These are phyloP conservation scores for Hecatera dysodea DNA, from an alignment of 2,888 invertebrate species.

Conservation along the genomic window DNA sequence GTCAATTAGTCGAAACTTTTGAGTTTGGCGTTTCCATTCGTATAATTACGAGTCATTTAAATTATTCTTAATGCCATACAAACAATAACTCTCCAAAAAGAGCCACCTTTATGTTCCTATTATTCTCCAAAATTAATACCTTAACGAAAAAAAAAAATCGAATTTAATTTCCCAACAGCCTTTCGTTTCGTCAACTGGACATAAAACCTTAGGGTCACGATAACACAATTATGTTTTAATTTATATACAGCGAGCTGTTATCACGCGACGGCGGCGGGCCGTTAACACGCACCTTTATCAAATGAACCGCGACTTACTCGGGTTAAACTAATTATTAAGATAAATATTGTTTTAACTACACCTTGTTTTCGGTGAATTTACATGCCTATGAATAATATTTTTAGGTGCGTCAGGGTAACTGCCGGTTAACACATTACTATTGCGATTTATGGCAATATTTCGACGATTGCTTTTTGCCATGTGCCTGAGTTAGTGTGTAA, in stretches of 20 bases:
- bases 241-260: conserved; percentile 86
- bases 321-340: conserved; percentile 90
- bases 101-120: conserved; percentile 16
- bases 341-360: conserved; percentile 88
- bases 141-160: conserved; percentile 53
- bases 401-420: conserved; percentile 73
- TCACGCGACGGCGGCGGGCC: conserved; percentile 82
- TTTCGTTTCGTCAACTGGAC: conserved; percentile 78
- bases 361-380: conserved; percentile 86
- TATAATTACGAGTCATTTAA: conserved; percentile 32
- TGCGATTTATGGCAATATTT: conserved; percentile 71
- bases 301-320: conserved; percentile 83
- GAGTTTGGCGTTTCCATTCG: neutral
- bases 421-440: conserved; percentile 72
- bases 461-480: conserved; percentile 67
- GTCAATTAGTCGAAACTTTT: neutral
- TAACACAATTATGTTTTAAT: conserved; percentile 91
- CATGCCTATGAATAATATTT: conserved; percentile 78
- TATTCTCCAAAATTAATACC: conserved; percentile 45
- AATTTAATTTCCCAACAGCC: conserved; percentile 66
- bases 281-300: conserved; percentile 88
- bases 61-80: conserved; percentile 1
- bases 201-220: conserved; percentile 89
- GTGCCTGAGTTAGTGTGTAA: conserved; percentile 58
- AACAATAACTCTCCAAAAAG: conserved; percentile 37